phyloP scores from a whole-genome alignment of 2,888 invertebrate genomes.

The Lepeophtheirus nordmannii region DNA sequence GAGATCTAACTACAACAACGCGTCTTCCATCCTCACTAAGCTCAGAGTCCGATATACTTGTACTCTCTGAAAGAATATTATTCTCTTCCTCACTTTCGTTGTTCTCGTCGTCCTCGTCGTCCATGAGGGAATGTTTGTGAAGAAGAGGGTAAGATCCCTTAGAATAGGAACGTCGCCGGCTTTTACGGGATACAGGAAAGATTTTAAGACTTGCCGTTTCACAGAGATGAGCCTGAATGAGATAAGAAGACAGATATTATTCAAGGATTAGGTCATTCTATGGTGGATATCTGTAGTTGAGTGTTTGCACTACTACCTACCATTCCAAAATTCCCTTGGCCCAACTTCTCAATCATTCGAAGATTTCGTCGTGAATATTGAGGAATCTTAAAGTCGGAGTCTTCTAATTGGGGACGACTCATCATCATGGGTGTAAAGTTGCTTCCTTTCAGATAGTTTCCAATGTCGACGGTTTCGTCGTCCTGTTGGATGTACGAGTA shows the following conservation, averaged over 20 bases:
- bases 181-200: background rate
- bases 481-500: too few relatives aligned
- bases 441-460: background rate
- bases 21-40: background rate
- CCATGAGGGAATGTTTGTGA: background rate
- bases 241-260: background rate
- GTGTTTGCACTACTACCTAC: slow-evolving; percentile 29
- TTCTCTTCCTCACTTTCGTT: background rate
- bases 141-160: background rate
- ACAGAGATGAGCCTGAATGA: background rate
- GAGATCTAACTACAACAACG: background rate
- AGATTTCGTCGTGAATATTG: slow-evolving; percentile 36
- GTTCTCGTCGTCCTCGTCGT: background rate
- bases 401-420: background rate
- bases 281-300: background rate
- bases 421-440: background rate
- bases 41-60: background rate
- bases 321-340: slow-evolving; percentile 39
- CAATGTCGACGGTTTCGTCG: too few relatives aligned
- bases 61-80: too few relatives aligned
- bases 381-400: slow-evolving; percentile 29
- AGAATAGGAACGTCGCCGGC: background rate
- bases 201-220: background rate
- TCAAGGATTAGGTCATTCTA: too few relatives aligned
- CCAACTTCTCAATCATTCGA: slow-evolving; percentile 37